These are phyloP conservation scores for Neosalanx taihuensis DNA, from an alignment of 2,797 vertebrate genomes.

Conservation along the genomic window DNA sequence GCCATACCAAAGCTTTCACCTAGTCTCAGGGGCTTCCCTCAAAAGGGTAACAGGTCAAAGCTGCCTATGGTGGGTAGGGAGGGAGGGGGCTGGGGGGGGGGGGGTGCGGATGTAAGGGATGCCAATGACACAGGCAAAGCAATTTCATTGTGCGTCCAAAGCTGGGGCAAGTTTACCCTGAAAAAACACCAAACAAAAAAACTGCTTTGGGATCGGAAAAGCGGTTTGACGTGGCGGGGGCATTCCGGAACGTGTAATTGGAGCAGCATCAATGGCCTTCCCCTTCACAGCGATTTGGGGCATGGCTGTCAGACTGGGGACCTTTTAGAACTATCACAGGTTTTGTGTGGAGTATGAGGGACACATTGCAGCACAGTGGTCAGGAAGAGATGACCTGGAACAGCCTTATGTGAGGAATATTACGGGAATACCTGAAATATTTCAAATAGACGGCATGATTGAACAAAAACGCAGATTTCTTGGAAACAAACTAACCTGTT, in stretches of 20 bases:
- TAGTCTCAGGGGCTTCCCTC: slow-evolving; percentile 46
- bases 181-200: slow-evolving; percentile 45
- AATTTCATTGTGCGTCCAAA: slow-evolving; percentile 70
- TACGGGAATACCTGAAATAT: no score
- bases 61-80: slow-evolving; percentile 48
- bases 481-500: slow-evolving; percentile 84
- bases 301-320: not conserved
- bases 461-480: no score
- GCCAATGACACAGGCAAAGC: slow-evolving; percentile 62
- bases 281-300: not conserved
- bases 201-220: slow-evolving; percentile 52
- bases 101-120: no score
- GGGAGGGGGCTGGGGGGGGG: no score
- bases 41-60: slow-evolving; percentile 49
- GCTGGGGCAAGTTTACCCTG: slow-evolving; percentile 60
- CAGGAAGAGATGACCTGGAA: no score
- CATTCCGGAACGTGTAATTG: slow-evolving; percentile 41
- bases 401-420: no score
- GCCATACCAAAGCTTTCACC: no score
- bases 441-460: no score
- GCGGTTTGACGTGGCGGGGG: slow-evolving; percentile 39
- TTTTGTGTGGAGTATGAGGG: not conserved
- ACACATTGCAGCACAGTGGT: no score
- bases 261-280: slow-evolving; percentile 28
- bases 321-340: not conserved